Base-by-base conservation (phyloP, 2,888 invertebrate species). In the Spisula subtruncata region DNA sequence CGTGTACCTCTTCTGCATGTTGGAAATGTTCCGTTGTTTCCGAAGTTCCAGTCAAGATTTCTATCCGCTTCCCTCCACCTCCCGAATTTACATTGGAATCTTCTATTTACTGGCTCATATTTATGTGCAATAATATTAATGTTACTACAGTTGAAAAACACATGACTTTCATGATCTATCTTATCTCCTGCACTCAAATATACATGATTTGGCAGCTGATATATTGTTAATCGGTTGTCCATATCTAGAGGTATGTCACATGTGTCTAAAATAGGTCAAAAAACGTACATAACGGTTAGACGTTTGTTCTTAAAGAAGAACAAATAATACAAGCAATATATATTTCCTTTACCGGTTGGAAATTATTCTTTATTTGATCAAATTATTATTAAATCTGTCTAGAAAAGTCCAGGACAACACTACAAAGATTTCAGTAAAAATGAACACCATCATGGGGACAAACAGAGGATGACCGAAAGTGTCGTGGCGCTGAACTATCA, bases 11-110 rank as follows among this genome's bases (percentile, higher is more conserved):
- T 32, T 66, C 66, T 83, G 18, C 83, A 83, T 35, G 20, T 6
- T n/a, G 83, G 83, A 83, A 83, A 83, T n/a, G 60, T 46, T 41
- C 83, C 83, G 35, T 83, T 66, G 66, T 60, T 66, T 25, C 41
- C 66, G 0, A 83, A 83, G 2, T 18, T 46, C 83, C 83, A 83
- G 14, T 10, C 1, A 20, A 6, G 20, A 46, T 83, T 46, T 83
- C 18, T 60, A 41, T 83, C 66, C n/a, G n/a, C 41, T 25, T 20
- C 83, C 0, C 41, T 41, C 83, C 83, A 83, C 14, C 25, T 35
- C 18, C 83, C 66, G 0, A 32, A 25, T 0, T n/a, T 12, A 83
- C 83, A 83, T 60, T 46, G 60, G 25, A 83, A 83, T 35, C 66
- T 10, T 83, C 83, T 83, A 25, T 83, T 83, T 5, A 46, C 32